Conservation (phyloP, 2,797 vertebrate species). For the Notoglanidium macrostoma region DNA sequence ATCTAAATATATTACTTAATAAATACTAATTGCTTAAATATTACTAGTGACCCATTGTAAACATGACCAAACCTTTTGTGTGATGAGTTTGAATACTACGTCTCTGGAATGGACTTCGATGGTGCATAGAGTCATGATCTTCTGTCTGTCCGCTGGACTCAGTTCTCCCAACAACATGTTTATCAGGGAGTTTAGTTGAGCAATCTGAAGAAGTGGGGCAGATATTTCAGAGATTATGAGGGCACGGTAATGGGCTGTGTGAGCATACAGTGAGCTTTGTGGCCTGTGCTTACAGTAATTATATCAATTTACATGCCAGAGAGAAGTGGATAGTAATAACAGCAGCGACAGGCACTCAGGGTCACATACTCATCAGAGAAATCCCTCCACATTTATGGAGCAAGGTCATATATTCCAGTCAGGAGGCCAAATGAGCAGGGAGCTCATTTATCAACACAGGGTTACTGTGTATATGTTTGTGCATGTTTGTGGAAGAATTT, state of each 20-base stretch:
- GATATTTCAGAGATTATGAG: slow-evolving; percentile 55
- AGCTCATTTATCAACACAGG: slow-evolving; percentile 57
- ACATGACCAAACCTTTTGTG: slow-evolving; percentile 74
- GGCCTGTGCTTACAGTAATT: slow-evolving; percentile 58
- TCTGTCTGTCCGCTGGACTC: slow-evolving; percentile 77
- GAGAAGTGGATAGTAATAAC: slow-evolving; percentile 58
- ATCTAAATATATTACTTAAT: slow-evolving; percentile 20
- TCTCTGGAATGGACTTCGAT: slow-evolving; percentile 81
- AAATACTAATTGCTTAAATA: slow-evolving; percentile 31
- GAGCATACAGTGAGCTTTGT: slow-evolving; percentile 57
- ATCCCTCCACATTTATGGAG: slow-evolving; percentile 47
- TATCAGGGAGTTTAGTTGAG: slow-evolving; percentile 82
- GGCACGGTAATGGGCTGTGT: slow-evolving; percentile 51
- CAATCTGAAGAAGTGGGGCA: slow-evolving; percentile 67
- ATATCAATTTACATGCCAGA: slow-evolving; percentile 57
- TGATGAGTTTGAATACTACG: slow-evolving; percentile 77
- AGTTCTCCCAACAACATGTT: slow-evolving; percentile 79
- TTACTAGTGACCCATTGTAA: slow-evolving; percentile 27
- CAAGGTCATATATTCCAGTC: slow-evolving; percentile 57
- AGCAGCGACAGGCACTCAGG: slow-evolving; percentile 52
- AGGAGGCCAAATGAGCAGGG: slow-evolving; percentile 53
- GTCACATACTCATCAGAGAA: slow-evolving; percentile 55
- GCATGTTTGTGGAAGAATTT: slow-evolving; percentile 31
- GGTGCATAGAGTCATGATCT: slow-evolving; percentile 84
- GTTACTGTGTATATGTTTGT: slow-evolving; percentile 40